phyloP scores from a whole-genome alignment of 2,797 vertebrate genomes.

The Dryobates pubescens region DNA sequence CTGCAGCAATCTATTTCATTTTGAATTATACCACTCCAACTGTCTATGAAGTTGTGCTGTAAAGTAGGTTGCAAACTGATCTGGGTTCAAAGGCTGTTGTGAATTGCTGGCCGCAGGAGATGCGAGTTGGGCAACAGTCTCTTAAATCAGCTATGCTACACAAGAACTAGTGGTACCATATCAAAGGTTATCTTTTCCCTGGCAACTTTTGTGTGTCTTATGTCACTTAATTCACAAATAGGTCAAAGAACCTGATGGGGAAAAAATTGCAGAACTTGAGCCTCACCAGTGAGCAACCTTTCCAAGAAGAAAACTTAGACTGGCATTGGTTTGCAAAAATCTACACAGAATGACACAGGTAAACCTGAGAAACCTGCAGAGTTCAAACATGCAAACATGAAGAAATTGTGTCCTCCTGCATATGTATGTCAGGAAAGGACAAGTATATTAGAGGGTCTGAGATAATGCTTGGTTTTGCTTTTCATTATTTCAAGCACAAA shows the following conservation, averaged over 20 bases:
- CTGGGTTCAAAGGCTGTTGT: background rate
- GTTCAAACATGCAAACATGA: background rate
- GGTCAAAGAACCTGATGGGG: background rate
- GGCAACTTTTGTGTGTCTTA: background rate
- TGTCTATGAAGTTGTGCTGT: background rate
- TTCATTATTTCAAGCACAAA: background rate
- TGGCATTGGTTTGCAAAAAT: background rate
- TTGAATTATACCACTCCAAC: background rate
- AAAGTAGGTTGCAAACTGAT: slow-evolving; percentile 10
- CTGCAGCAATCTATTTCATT: background rate
- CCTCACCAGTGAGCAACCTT: background rate
- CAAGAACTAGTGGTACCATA: background rate
- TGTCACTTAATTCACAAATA: background rate
- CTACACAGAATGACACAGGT: background rate
- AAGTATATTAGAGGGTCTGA: background rate
- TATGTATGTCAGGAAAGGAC: background rate
- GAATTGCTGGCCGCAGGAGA: background rate
- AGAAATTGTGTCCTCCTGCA: background rate
- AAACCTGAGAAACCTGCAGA: background rate
- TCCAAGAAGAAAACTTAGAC: background rate
- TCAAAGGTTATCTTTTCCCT: background rate
- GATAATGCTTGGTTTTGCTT: background rate
- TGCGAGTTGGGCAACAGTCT: background rate
- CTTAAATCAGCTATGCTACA: background rate
- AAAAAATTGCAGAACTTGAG: background rate